These are phyloP conservation scores for Macrosoma leucophasiata DNA, from an alignment of 2,888 invertebrate genomes.

Conservation along the genomic window DNA sequence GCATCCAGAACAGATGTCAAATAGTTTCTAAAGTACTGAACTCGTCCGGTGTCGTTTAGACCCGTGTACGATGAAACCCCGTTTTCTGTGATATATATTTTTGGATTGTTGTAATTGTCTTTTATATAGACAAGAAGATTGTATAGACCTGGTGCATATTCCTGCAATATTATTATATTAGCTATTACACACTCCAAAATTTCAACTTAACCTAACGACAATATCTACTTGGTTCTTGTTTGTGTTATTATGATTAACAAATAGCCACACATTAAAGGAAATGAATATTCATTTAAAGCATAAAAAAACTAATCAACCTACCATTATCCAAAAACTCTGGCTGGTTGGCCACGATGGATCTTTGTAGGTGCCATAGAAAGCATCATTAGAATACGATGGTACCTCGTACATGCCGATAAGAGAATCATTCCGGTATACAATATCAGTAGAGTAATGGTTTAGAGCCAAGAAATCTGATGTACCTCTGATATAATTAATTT, in stretches of 20 bases:
- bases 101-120: constrained; percentile 27
- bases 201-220: no score
- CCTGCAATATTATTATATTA: no score
- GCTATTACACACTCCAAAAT: no score
- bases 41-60: constrained; percentile 45
- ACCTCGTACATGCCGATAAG: constrained; percentile 19
- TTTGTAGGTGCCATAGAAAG: constrained; percentile 17
- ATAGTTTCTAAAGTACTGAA: constrained; percentile 44
- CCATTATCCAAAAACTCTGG: constrained; percentile 22
- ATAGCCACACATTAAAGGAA: no score
- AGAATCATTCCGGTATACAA: constrained; percentile 28
- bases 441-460: constrained; percentile 26
- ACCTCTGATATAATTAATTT: constrained; percentile 26
- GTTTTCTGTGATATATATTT: constrained; percentile 63
- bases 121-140: constrained; percentile 25
- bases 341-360: constrained; percentile 26
- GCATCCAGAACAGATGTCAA: constrained; percentile 48
- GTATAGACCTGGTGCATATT: constrained; percentile 28
- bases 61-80: constrained; percentile 53
- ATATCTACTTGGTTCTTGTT: no score
- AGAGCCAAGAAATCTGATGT: constrained; percentile 29
- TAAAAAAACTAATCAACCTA: no score
- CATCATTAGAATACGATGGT: constrained; percentile 27
- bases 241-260: no score
- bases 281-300: no score